Percentiles rank a stretch among this genome's conserved stretches.
Evolutionary conservation across 2,797 vertebrate species (phyloP).

Genomic region (Channa striata): DNA sequence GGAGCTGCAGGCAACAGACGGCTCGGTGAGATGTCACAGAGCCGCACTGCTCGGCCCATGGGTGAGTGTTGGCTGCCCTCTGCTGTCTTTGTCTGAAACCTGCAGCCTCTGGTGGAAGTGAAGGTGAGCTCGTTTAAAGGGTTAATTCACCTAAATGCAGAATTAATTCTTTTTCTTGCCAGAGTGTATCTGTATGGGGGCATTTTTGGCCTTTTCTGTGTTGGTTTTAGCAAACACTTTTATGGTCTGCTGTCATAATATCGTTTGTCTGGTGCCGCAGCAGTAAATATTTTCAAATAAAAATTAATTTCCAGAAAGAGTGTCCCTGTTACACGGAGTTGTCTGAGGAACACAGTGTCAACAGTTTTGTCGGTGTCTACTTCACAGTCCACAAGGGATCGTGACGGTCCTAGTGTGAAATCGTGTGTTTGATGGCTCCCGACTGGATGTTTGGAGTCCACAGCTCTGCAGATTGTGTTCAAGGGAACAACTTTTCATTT

Average conservation of each 20-base stretch:
- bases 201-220: background rate
- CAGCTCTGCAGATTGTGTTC: background rate
- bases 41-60: slow-evolving; percentile 1
- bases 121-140: background rate
- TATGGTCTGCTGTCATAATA: no score
- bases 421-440: background rate
- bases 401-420: background rate
- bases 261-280: background rate
- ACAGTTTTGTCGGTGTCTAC: background rate
- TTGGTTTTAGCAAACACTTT: background rate
- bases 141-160: background rate
- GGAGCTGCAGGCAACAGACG: slow-evolving; percentile 70
- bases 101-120: background rate
- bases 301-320: background rate
- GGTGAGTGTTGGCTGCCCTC: slow-evolving; percentile 62
- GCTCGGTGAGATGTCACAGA: slow-evolving; percentile 48
- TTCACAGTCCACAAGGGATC: background rate
- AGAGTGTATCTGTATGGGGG: background rate
- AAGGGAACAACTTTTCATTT: background rate
- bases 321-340: background rate
- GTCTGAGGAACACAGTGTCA: background rate
- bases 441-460: background rate
- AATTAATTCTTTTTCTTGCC: background rate
- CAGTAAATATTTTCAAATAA: background rate
- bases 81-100: slow-evolving; percentile 46